A percentile compares a stretch with the other conserved stretches of the same genome.
Conservation (phyloP, 2,797 vertebrate species). For the Xerus rutilus region DNA sequence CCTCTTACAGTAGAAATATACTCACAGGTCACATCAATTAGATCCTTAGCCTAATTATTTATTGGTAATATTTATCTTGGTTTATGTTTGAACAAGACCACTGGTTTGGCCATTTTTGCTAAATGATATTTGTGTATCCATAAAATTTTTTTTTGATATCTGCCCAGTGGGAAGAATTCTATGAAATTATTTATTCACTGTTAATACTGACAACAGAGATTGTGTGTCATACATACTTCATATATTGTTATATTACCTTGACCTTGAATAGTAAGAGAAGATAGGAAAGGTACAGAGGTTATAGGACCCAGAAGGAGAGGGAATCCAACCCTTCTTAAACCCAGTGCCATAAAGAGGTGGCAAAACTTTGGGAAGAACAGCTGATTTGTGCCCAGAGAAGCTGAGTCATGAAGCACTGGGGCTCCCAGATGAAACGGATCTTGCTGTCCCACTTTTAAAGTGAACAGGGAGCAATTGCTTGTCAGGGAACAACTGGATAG, state of each 20-base stretch:
- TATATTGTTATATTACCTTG: background rate
- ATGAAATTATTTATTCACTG: background rate
- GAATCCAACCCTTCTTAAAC: background rate
- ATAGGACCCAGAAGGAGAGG: background rate
- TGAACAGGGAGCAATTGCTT: background rate
- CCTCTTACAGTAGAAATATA: background rate
- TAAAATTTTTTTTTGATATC: background rate
- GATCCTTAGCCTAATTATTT: background rate
- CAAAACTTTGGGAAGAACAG: background rate
- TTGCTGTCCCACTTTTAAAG: background rate
- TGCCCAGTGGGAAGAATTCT: background rate
- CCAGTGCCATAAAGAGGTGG: background rate
- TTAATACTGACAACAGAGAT: background rate
- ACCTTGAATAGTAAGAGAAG: background rate
- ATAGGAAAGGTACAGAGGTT: background rate
- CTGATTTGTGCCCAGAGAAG: background rate
- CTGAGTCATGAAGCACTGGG: background rate
- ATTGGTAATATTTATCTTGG: background rate
- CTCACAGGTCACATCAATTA: background rate
- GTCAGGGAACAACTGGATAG: background rate
- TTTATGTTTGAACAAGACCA: background rate
- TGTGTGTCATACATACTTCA: no score
- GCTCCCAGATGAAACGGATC: background rate
- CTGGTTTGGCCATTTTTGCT: background rate
- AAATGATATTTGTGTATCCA: background rate